Conservation (phyloP, 1,140 invertebrate species). For the Eriocheir sinensis region DNA sequence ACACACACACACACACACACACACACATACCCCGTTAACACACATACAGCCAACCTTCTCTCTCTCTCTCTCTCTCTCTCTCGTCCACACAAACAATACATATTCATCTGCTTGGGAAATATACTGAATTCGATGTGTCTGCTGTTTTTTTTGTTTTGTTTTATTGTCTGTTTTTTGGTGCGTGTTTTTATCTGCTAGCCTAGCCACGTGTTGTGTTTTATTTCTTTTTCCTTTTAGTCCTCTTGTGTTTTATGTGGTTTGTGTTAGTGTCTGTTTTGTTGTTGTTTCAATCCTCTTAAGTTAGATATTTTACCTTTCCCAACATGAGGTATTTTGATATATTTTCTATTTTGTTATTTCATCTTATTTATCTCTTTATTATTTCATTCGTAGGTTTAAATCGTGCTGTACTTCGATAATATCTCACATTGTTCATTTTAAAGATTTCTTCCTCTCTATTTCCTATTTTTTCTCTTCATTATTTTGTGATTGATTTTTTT, state of each 20-base stretch:
- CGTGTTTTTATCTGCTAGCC: too few relatives aligned
- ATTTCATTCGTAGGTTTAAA: too few relatives aligned
- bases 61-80: too few relatives aligned
- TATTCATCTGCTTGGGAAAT: background rate
- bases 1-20: slow-evolving; percentile 22
- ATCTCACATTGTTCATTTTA: background rate
- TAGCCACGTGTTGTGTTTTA: background rate
- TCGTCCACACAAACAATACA: background rate
- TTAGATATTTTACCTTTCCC: too few relatives aligned
- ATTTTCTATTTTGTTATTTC: background rate
- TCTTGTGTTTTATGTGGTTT: background rate
- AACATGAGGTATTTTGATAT: background rate
- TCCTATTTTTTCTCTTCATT: background rate
- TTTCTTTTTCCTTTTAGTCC: background rate
- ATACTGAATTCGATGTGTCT: background rate
- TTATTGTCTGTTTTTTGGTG: too few relatives aligned
- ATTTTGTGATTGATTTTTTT: too few relatives aligned
- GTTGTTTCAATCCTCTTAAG: too few relatives aligned
- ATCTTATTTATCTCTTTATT: background rate
- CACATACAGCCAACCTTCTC: background rate
- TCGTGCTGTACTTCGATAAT: too few relatives aligned
- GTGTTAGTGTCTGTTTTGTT: too few relatives aligned
- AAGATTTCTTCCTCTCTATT: background rate
- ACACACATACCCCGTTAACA: background rate
- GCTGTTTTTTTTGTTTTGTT: background rate